Base-by-base conservation (phyloP, 2,888 invertebrate species). In the Drosophila subquinaria region DNA sequence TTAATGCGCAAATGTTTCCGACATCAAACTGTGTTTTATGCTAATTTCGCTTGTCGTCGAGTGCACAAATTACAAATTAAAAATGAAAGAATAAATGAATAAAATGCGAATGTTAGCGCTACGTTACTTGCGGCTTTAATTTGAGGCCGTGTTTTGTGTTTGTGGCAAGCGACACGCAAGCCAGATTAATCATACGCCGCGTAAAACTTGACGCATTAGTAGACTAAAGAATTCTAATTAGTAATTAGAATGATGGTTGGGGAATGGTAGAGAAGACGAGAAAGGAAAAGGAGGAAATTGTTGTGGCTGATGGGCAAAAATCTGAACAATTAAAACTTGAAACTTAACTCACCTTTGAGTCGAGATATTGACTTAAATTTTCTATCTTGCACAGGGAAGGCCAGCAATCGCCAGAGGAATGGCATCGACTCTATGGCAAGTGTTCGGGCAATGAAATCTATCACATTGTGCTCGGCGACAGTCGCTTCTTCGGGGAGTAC, bases 391-490 rank as follows among this genome's bases (percentile, higher is more conserved):
- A 43, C 48, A 93, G 93, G 73, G 93, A 93, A 83, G 93, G 93
- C 33, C 93, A 93, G 76, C 93, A 93, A 67, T 93, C 93, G 51
- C 96, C 96, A 43, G 99, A 99, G 93, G 98, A 99, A 93, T 99
- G 99, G 99, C 99, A 99, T 93, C 95, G 98, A 60, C 94, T 98
- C n/a, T 99, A 99, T 92, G 99, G 99, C 17, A 97, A 98, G 92
- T 99, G 99, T 93, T 99, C 99, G 2, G 99, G 99, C 81, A 99
- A 99, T 93, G 99, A 99, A 94, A 99, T 99, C 91, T 99, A 99
- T 94, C 98, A 99, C 93, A 99, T 99, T 82, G 95, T 97, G 69
- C 95, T 99, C 65, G 97, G 97, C 17, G 98, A 98, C 92, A 98
- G 98, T 90, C 95, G 98, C 76, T 99, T 99, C 94, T 99, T 99